Evolutionary conservation across 2,113 vertebrate genomes (phyloP).

Genomic region (Rana temporaria): DNA sequence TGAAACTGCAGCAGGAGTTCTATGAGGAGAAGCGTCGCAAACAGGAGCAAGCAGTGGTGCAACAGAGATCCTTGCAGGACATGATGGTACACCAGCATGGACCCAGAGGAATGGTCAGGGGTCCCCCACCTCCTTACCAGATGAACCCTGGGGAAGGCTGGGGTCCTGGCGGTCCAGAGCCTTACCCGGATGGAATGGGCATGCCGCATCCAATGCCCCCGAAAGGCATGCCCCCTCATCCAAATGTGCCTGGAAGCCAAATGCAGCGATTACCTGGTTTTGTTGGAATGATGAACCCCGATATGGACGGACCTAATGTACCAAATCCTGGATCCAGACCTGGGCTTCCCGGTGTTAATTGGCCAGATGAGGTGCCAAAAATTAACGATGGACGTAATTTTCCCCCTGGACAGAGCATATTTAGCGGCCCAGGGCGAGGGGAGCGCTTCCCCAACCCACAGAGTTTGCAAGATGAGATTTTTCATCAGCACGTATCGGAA

Average conservation of each 20-base stretch:
- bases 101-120: slow-evolving; percentile 90
- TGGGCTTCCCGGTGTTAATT: slow-evolving; percentile 86
- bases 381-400: slow-evolving; percentile 92
- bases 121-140: slow-evolving; percentile 94
- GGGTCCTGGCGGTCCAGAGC: slow-evolving; percentile 86
- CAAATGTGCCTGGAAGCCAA: slow-evolving; percentile 77
- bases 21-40: slow-evolving; percentile 97
- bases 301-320: slow-evolving; percentile 87
- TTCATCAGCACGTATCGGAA: slow-evolving; percentile 92
- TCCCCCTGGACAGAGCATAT: slow-evolving; percentile 89
- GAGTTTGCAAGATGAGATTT: slow-evolving; percentile 91
- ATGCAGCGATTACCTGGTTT: slow-evolving; percentile 95
- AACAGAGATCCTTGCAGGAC: slow-evolving; percentile 93
- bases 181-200: slow-evolving; percentile 89
- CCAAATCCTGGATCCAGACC: slow-evolving; percentile 82
- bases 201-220: slow-evolving; percentile 84
- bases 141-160: slow-evolving; percentile 92
- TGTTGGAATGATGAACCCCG: slow-evolving; percentile 94
- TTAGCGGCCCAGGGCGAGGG: slow-evolving; percentile 90
- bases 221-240: slow-evolving; percentile 88
- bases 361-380: slow-evolving; percentile 96
- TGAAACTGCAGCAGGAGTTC: slow-evolving; percentile 97
- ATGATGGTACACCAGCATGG: slow-evolving; percentile 97
- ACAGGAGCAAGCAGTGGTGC: slow-evolving; percentile 89
- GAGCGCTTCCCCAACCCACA: slow-evolving; percentile 96